Evolutionary conservation across 2,797 vertebrate genomes (phyloP).

Genomic region (Tenualosa thibaudeaui): DNA sequence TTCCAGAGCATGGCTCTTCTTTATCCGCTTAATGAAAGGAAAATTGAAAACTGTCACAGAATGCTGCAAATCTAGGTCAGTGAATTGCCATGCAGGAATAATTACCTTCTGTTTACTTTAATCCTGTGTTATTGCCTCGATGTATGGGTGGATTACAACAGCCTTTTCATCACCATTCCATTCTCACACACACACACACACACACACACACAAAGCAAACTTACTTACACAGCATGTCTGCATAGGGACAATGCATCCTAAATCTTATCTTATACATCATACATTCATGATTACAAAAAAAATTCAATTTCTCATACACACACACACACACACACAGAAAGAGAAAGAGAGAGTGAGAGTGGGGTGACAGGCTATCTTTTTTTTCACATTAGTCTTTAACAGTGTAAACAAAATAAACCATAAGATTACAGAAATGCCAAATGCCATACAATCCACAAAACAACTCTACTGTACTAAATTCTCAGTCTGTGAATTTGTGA

Average conservation of each 20-base stretch:
- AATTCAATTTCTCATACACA: not conserved
- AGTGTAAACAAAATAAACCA: not conserved
- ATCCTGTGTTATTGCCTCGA: conserved; percentile 63
- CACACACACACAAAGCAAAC: not conserved
- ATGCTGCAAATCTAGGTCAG: conserved; percentile 66
- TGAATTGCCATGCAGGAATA: conserved; percentile 64
- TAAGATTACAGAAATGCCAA: not conserved
- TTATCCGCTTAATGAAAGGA: conserved; percentile 70
- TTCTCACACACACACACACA: not conserved
- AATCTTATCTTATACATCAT: too few relatives aligned
- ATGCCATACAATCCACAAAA: not conserved
- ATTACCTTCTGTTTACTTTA: conserved; percentile 70
- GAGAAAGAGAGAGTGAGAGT: too few relatives aligned
- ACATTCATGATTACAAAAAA: not conserved
- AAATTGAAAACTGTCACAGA: conserved; percentile 69
- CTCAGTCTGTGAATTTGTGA: not conserved
- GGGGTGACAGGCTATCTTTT: too few relatives aligned
- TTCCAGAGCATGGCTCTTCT: conserved; percentile 59
- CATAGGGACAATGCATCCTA: too few relatives aligned
- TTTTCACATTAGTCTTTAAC: not conserved
- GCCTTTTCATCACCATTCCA: conserved; percentile 42
- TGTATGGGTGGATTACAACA: conserved; percentile 70
- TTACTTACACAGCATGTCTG: too few relatives aligned
- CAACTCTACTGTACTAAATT: not conserved
- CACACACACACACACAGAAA: not conserved